Percentiles rank a stretch among this genome's conserved stretches.
Conservation (phyloP, 2,888 invertebrate genomes). For the Oscheius sp. region DNA sequence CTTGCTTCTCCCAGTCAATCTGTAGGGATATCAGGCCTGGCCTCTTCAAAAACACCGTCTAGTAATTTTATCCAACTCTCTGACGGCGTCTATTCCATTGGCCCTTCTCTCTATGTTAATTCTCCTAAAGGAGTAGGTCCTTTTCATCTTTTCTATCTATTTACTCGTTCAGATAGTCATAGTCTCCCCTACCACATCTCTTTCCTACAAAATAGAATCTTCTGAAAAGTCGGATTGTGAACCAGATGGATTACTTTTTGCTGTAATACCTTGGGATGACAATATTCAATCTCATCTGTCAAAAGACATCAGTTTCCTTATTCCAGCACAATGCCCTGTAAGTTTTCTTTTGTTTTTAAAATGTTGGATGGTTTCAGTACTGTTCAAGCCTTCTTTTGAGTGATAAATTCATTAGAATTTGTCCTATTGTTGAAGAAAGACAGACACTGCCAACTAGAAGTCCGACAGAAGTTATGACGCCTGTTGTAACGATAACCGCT, state of each 20-base stretch:
- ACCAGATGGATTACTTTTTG: slow-evolving; percentile 9
- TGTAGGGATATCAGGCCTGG: slow-evolving; percentile 13
- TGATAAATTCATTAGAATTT: slow-evolving; percentile 14
- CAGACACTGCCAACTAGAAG: neutral
- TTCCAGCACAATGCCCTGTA: slow-evolving; percentile 21
- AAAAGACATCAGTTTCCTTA: slow-evolving; percentile 6
- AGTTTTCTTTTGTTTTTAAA: neutral
- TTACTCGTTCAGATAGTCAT: slow-evolving; percentile 1
- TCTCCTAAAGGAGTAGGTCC: slow-evolving; percentile 10
- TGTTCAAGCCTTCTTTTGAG: slow-evolving; percentile 15
- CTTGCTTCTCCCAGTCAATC: neutral
- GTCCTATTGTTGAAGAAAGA: neutral
- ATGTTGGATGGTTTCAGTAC: neutral
- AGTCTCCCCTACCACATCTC: neutral
- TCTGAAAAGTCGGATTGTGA: neutral
- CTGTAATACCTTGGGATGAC: slow-evolving; percentile 15
- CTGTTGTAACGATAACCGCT: neutral
- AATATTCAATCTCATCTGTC: neutral
- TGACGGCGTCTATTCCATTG: neutral
- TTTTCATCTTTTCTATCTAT: no score
- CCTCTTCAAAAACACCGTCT: neutral
- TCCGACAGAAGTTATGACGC: neutral
- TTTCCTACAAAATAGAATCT: neutral
- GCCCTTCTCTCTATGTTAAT: neutral
- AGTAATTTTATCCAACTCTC: neutral